phyloP scores from a whole-genome alignment of 2,888 invertebrate genomes.

The Caenorhabditis zanzibari region DNA sequence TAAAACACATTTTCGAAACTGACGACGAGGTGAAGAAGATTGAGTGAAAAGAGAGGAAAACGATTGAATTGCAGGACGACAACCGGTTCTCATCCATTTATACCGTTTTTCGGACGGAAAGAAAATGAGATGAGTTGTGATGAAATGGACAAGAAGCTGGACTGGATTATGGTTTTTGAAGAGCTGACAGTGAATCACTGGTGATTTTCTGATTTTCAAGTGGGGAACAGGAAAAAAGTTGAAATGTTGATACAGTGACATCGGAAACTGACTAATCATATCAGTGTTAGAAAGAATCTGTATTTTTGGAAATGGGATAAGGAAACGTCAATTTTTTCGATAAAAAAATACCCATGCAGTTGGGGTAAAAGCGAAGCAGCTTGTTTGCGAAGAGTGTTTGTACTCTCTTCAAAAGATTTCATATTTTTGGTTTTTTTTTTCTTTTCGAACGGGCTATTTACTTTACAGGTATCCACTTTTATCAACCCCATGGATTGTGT shows the following conservation, averaged over 20 bases:
- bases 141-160: slow-evolving; percentile 8
- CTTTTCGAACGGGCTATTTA: slow-evolving; percentile 7
- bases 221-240: background rate
- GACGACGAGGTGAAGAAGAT: background rate
- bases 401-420: slow-evolving; percentile 49
- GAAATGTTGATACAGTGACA: slow-evolving; percentile 36
- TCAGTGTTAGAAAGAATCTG: slow-evolving; percentile 6
- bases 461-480: slow-evolving; percentile 22
- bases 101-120: slow-evolving; percentile 26
- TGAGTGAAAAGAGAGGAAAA: slow-evolving; percentile 27
- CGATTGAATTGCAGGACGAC: slow-evolving; percentile 14
- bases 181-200: slow-evolving; percentile 29
- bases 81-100: slow-evolving; percentile 21
- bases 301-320: background rate
- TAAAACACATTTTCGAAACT: slow-evolving; percentile 1
- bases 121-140: slow-evolving; percentile 6
- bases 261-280: slow-evolving; percentile 1
- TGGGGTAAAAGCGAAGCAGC: slow-evolving; percentile 6
- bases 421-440: slow-evolving; percentile 33
- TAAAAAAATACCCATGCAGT: background rate
- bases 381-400: slow-evolving; percentile 51
- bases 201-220: slow-evolving; percentile 21
- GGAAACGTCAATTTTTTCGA: slow-evolving; percentile 6
- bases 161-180: background rate
- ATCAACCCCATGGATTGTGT: background rate